phyloP scores from a whole-genome alignment of 2,888 invertebrate species.

The Bellardia pandia region DNA sequence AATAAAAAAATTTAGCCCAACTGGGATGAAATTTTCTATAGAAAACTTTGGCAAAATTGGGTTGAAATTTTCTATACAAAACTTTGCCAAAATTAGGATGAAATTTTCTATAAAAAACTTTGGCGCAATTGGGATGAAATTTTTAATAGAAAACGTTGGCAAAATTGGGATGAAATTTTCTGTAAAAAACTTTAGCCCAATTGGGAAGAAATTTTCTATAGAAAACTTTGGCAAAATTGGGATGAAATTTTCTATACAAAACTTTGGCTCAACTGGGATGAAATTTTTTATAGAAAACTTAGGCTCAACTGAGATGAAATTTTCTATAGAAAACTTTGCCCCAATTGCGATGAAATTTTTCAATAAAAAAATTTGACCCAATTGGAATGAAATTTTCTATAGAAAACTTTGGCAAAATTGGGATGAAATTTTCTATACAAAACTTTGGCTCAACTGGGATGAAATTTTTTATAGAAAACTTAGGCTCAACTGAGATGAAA shows the following conservation, averaged over 20 bases:
- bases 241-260: not conserved
- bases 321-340: not conserved
- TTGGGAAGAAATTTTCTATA: not conserved
- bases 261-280: not conserved
- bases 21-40: not conserved
- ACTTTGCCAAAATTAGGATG: not conserved
- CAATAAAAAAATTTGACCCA: no score
- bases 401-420: not conserved
- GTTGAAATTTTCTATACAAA: not conserved
- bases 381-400: not conserved
- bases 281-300: not conserved
- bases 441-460: not conserved
- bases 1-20: not conserved
- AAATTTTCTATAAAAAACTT: not conserved
- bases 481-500: not conserved
- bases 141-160: not conserved
- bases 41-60: not conserved
- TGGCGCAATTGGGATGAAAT: not conserved
- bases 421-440: not conserved
- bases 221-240: not conserved
- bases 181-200: not conserved
- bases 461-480: not conserved
- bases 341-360: not conserved
- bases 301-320: not conserved
- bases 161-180: not conserved